phyloP scores from a whole-genome alignment of 2,113 vertebrate species.

The Sphyrna mokarran region DNA sequence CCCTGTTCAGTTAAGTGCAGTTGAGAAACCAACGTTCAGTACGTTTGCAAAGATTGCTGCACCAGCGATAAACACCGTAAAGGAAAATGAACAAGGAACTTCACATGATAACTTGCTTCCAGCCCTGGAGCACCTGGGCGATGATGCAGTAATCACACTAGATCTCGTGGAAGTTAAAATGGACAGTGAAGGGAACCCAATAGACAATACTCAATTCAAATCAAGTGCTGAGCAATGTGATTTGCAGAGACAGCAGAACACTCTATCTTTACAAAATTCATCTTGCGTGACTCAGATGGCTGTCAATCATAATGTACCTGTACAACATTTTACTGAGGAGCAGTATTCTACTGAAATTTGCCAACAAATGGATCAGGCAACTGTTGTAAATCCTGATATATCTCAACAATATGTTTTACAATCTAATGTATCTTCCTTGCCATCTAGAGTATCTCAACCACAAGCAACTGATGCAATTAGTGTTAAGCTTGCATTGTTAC shows the following conservation, averaged over 20 bases:
- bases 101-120: conserved; percentile 43
- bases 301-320: background rate
- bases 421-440: background rate
- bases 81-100: conserved; percentile 32
- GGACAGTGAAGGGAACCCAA: conserved; percentile 43
- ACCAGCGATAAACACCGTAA: conserved; percentile 24
- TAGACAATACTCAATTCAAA: conserved; percentile 16
- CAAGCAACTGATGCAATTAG: background rate
- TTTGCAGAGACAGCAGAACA: background rate
- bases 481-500: background rate
- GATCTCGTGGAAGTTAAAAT: conserved; percentile 58
- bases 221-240: conserved; percentile 26
- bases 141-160: conserved; percentile 58
- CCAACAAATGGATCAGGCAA: background rate
- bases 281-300: background rate
- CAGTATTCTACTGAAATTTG: background rate
- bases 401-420: background rate
- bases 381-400: background rate
- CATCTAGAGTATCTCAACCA: background rate
- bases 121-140: conserved; percentile 54
- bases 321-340: background rate
- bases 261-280: background rate
- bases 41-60: conserved; percentile 36
- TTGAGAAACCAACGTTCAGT: background rate
- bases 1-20: background rate